Base-by-base conservation (phyloP, 1,140 invertebrate species). In the Scaptomyza hsui region DNA sequence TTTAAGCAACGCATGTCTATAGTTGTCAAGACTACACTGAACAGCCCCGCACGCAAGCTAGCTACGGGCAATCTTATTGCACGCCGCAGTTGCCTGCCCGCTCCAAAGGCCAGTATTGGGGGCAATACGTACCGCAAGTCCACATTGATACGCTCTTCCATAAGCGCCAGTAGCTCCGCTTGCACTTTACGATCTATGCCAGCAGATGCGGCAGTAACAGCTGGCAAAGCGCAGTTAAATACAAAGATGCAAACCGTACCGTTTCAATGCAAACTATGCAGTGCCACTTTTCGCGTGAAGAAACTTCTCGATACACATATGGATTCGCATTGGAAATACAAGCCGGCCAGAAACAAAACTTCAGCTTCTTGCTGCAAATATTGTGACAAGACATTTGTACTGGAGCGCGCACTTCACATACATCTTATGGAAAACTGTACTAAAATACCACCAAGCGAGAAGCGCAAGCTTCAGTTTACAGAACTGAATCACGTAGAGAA, bases 1-100 rank as follows among this genome's bases (percentile, higher is more conserved):
- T 77, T 82, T n/a, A 89, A 85, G 15, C 81, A 89, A 18, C 89
- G 89, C 37, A 90, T 90, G 89, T 90, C 89, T 0, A 72, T 90
- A 0, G 76, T 90, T 9, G 89, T 90, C 0, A 90, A 90, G 53
- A 90, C 89, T 9, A 90, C 89, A 3, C 57, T 90, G 0, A 90
- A 90, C 15, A 89, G 85, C 39, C 89, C 89, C 15, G 81, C 89
- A 4, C 89, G 89, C 7, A 90, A 89, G 39, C 52, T 89, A 10
- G 59, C 68, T 12, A 16, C 57, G 6, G 21, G 49, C 1, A 59
- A 56, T 51, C 13, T 55, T 0, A 4, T 24, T 6, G 10, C 37
- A 7, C 78, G 67, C 7, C 72, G 75, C 9, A 89, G 86, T 44
- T 72, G 51, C 26, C 37, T 89, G 10, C 81, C 86, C 2, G 16